Base-by-base conservation (phyloP, 2,113 vertebrate genomes). In the Limnothrissa miodon region DNA sequence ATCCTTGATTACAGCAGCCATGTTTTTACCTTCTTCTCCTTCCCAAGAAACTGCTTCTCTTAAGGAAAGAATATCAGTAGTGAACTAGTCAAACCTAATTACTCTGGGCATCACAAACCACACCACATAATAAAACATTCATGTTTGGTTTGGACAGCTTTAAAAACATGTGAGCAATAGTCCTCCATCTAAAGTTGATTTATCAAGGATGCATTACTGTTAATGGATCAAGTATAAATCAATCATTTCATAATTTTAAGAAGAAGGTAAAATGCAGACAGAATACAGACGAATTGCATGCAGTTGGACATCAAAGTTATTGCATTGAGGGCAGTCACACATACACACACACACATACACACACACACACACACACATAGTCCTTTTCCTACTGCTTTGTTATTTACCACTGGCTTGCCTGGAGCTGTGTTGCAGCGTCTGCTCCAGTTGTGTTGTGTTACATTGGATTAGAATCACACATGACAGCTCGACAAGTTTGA, bases 401-500 rank as follows among this genome's bases (percentile, higher is more conserved):
- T 93, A 94, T 95, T 95, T 94, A 94, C 92, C 93, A 91, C 93
- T 94, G 92, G 94, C 95, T 93, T 95, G 94, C 95, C 93, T 93
- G 93, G 90, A 96, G 94, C 94, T 92, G 92, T 80, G 91, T 95
- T 95, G 90, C 93, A 94, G 91, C 94, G 93, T 94, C 94, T 95
- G 94, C 93, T 96, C 93, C 94, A 92, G 91, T 94, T 95, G 92
- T 94, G 95, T 95, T 95, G 93, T 91, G 92, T 96, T 95, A 94
- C 91, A 89, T 94, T 95, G 95, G 92, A 96, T 96, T 96, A 96
- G 91, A 97, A 97, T 97, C 94, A 93, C 94, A 94, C 94, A 95
- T 95, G 96, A 97, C 96, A 97, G 95, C 94, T 94, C 89, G 93
- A 97, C 95, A 96, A 95, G 95, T 96, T 92, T 90, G 93, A 96